Evolutionary conservation across 2,888 invertebrate genomes (phyloP).

Genomic region (Heteropelma amictum): DNA sequence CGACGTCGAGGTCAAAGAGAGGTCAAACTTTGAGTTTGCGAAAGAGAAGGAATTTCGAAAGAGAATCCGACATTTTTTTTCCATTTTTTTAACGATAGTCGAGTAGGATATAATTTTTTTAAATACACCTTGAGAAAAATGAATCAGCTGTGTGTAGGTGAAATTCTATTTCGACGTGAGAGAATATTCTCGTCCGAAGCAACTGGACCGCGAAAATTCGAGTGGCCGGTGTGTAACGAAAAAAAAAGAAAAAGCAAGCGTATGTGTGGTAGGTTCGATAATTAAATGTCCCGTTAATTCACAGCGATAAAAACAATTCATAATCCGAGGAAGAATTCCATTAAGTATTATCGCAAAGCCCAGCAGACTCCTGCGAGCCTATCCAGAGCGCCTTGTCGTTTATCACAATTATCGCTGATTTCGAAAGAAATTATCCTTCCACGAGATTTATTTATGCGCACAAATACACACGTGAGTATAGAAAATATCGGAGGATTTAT

Average conservation of each 20-base stretch:
- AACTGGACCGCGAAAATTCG: conserved; percentile 26
- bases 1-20: too few relatives aligned
- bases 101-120: too few relatives aligned
- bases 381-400: conserved; percentile 50
- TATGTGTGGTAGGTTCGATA: conserved; percentile 27
- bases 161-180: background rate
- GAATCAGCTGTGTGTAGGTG: background rate
- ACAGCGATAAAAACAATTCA: conserved; percentile 42
- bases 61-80: too few relatives aligned
- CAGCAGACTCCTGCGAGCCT: conserved; percentile 33
- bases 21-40: too few relatives aligned
- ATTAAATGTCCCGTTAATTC: conserved; percentile 50
- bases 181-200: conserved; percentile 18
- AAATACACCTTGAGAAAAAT: too few relatives aligned
- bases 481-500: conserved; percentile 13
- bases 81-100: too few relatives aligned
- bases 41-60: too few relatives aligned
- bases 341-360: conserved; percentile 6
- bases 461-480: background rate
- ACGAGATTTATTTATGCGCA: conserved; percentile 23
- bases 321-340: conserved; percentile 38
- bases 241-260: background rate
- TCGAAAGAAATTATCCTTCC: conserved; percentile 27
- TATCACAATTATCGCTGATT: conserved; percentile 58
- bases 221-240: conserved; percentile 1